These are phyloP conservation scores for Todiramphus chloris DNA, from an alignment of 2,113 vertebrate species.

Conservation along the genomic window DNA sequence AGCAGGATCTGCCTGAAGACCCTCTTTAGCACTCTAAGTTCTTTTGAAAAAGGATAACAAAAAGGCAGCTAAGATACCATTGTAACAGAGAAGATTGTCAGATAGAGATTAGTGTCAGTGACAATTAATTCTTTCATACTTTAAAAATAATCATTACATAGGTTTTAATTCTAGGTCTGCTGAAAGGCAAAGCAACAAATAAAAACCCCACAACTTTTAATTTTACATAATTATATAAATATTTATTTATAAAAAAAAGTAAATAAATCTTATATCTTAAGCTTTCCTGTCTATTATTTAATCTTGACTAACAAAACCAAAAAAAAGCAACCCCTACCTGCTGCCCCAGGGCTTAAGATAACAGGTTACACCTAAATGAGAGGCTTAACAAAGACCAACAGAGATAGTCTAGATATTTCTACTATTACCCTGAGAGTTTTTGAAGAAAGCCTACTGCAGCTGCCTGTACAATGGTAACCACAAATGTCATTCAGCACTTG, in stretches of 20 bases:
- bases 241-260: not conserved
- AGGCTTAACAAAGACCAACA: not conserved
- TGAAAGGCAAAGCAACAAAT: not conserved
- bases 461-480: not conserved
- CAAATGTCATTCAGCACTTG: not conserved
- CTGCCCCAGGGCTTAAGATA: not conserved
- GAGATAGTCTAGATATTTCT: not conserved
- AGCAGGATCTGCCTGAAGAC: not conserved
- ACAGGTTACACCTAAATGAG: not conserved
- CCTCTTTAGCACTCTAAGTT: not conserved
- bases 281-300: not conserved
- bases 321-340: not conserved
- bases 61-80: not conserved
- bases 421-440: not conserved
- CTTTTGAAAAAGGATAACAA: not conserved
- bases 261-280: not conserved
- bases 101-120: not conserved
- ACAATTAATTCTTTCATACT: not conserved
- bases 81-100: not conserved
- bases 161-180: not conserved
- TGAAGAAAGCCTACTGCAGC: not conserved
- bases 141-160: not conserved
- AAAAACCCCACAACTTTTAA: rapidly evolving
- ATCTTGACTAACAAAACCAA: not conserved
- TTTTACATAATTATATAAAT: not conserved